Percentiles rank a stretch among this genome's conserved stretches.
Evolutionary conservation across 1,140 invertebrate species (phyloP).

Genomic region (Drosophila serrata): DNA sequence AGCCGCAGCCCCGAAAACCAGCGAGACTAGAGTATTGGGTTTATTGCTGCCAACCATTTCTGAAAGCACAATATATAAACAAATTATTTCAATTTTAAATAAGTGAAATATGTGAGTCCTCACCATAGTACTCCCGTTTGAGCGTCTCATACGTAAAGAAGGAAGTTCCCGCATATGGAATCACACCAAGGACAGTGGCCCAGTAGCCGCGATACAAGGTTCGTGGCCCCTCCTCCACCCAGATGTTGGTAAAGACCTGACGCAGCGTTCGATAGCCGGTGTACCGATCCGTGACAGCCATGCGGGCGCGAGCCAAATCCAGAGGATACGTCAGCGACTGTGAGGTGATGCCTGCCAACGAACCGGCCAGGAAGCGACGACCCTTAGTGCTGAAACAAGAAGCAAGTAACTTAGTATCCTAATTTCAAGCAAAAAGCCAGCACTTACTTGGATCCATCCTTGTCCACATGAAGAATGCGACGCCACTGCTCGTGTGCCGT

Average conservation of each 20-base stretch:
- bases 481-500: conserved; percentile 99
- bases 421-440: background rate
- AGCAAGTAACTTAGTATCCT: background rate
- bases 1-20: conserved; percentile 95
- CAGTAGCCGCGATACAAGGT: conserved; percentile 95
- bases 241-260: conserved; percentile 94
- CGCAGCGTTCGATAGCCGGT: conserved; percentile 86
- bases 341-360: conserved; percentile 97
- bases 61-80: conserved; percentile 17
- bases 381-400: conserved; percentile 67
- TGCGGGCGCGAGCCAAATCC: conserved; percentile 97
- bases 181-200: conserved; percentile 96
- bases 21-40: conserved; percentile 88
- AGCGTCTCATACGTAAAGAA: conserved; percentile 99
- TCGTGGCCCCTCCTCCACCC: conserved; percentile 91
- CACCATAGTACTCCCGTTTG: conserved; percentile 93
- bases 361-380: conserved; percentile 93
- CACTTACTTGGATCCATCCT: conserved; percentile 87
- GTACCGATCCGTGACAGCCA: conserved; percentile 96
- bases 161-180: conserved; percentile 98
- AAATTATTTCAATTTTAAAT: background rate
- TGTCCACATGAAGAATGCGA: conserved; percentile 89
- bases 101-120: background rate
- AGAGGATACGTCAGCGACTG: conserved; percentile 97
- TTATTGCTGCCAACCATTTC: conserved; percentile 84